Base-by-base conservation (phyloP, 2,797 vertebrate genomes). In the Silurus lanzhouensis region DNA sequence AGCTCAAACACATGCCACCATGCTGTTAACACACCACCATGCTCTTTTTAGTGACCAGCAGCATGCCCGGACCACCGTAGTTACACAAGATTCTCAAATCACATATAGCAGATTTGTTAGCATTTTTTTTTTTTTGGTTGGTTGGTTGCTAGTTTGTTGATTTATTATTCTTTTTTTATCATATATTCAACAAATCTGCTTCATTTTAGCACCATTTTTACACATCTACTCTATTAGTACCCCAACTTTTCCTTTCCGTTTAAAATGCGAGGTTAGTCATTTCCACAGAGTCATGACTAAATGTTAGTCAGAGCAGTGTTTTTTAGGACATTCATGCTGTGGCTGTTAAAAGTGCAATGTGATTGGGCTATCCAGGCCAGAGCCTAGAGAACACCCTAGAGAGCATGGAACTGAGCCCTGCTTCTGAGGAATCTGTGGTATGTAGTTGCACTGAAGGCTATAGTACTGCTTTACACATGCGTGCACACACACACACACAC, bases 371-470 rank as follows among this genome's bases (percentile, higher is more conserved):
- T 61, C 27, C 86, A 68, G 85, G 85, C 25, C 19, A 46, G 44
- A 60, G 38, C 31, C 55, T 14, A 78, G 31, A 61, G 31, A 78
- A 31, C 74, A 79, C 67, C 76, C 76, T 80, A 74, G 60, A 75
- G 68, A 66, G 82, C 31, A 60, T 66, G 84, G 87, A 90, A 90
- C 90, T 90, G 90, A 91, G 91, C 88, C 89, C 85, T 90, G 91
- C 89, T 89, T 87, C 92, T 87, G 87, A 92, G 92, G 91, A 94
- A 95, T 95, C 91, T 58, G 19, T 89, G 46, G 93, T 94, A 94
- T 94, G 93, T 63, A 63, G 93, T 92, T 89, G 91, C 94, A 91
- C 91, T 87, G 91, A 91, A 87, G 91, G 92, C 87, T 90, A 89
- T 88, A 91, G 71, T 86, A 46, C 84, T 7, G 74, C 80, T 63